Conservation (phyloP, 2,888 invertebrate genomes). For the Nomada lathburiana region DNA sequence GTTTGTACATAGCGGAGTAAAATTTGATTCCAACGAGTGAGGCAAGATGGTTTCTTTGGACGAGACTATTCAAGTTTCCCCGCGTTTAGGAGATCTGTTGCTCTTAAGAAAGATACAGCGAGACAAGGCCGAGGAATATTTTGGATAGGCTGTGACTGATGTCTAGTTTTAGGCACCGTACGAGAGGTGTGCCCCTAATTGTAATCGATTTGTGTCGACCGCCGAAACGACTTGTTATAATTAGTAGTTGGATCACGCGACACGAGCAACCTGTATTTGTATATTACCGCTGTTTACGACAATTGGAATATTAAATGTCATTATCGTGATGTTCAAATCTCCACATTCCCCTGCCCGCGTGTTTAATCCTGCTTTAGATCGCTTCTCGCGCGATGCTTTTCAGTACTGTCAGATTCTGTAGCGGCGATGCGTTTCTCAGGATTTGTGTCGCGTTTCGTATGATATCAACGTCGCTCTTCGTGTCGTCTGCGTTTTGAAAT, state of each 20-base stretch:
- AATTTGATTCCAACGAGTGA: conserved; percentile 54
- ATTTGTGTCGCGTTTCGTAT: conserved; percentile 78
- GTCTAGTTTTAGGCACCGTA: conserved; percentile 71
- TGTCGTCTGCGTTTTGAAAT: conserved; percentile 86
- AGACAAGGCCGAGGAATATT: conserved; percentile 55
- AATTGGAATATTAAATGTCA: conserved; percentile 75
- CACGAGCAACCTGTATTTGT: conserved; percentile 71
- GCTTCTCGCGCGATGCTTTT: conserved; percentile 21
- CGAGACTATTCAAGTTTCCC: conserved; percentile 54
- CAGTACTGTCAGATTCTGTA: conserved; percentile 67
- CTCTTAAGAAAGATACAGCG: conserved; percentile 26
- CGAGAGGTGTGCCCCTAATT: conserved; percentile 68
- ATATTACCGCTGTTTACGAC: conserved; percentile 71
- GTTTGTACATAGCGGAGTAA: conserved; percentile 10
- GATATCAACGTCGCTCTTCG: conserved; percentile 72
- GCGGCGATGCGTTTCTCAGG: conserved; percentile 71
- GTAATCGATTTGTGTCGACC: conserved; percentile 52
- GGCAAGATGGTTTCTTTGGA: conserved; percentile 49
- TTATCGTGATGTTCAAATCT: conserved; percentile 65
- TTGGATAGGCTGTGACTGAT: conserved; percentile 81
- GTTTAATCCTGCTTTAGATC: neutral
- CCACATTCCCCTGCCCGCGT: neutral
- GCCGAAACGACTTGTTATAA: conserved; percentile 49
- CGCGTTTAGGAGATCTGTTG: conserved; percentile 54
- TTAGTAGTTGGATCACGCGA: conserved; percentile 57